These are phyloP conservation scores for Calephelis perditalis DNA, from an alignment of 2,888 invertebrate genomes.

Conservation along the genomic window DNA sequence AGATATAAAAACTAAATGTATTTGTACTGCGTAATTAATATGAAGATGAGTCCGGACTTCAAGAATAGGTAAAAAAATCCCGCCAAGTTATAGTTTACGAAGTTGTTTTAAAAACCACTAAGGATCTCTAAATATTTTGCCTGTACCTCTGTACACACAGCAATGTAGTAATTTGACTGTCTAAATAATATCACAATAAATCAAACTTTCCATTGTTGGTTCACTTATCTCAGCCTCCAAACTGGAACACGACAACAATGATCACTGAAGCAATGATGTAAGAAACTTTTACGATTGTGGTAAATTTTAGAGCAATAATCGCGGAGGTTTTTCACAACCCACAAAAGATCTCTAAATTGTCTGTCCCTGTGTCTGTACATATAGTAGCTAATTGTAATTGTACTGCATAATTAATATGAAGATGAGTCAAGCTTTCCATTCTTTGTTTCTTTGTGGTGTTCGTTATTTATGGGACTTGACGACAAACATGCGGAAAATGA, in stretches of 20 bases:
- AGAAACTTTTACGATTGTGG: not conserved
- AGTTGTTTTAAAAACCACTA: not conserved
- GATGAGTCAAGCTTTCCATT: slow-evolving; percentile 42
- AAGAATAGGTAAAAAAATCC: too few species aligned
- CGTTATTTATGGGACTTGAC: slow-evolving; percentile 34
- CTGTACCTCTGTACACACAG: too few species aligned
- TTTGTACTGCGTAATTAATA: too few species aligned
- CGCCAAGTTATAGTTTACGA: too few species aligned
- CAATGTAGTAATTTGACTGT: too few species aligned
- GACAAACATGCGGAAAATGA: slow-evolving; percentile 28
- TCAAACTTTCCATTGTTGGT: too few species aligned
- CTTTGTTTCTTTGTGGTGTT: slow-evolving; percentile 40
- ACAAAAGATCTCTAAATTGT: slow-evolving; percentile 34
- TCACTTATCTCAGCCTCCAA: not conserved
- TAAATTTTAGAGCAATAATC: too few species aligned
- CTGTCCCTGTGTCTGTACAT: slow-evolving; percentile 36
- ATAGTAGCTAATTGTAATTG: slow-evolving; percentile 39
- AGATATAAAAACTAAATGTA: too few species aligned
- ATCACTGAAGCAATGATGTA: not conserved
- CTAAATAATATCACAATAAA: too few species aligned
- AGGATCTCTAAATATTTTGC: slow-evolving; percentile 23
- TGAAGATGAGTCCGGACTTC: too few species aligned
- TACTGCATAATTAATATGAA: slow-evolving; percentile 40
- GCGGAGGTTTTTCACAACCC: not conserved
- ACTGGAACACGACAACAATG: not conserved